Evolutionary conservation across 2,888 invertebrate species (phyloP).

Genomic region (Deilephila elpenor): DNA sequence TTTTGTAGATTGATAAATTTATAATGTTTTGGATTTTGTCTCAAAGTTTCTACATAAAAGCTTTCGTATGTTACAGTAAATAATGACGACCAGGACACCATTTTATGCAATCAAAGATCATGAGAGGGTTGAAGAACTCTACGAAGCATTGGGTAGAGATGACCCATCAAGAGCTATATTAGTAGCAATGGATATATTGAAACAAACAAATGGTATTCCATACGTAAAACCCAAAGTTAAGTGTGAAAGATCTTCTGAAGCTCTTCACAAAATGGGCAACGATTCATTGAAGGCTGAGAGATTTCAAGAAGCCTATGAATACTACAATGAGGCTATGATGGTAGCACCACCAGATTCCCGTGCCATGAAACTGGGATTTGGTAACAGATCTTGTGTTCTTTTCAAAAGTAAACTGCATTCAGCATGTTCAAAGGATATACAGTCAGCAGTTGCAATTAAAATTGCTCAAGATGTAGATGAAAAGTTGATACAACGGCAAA

Average conservation of each 20-base stretch:
- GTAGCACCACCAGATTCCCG: constrained; percentile 1
- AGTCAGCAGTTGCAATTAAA: neutral
- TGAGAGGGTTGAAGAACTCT: neutral
- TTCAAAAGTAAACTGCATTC: neutral
- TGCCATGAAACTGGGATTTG: constrained; percentile 5
- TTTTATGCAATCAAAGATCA: neutral
- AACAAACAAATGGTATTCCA: neutral
- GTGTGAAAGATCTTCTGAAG: neutral
- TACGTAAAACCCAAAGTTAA: neutral
- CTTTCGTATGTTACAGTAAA: neutral
- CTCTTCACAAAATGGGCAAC: neutral
- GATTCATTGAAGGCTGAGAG: neutral
- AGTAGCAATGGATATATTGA: neutral
- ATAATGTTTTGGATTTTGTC: no score
- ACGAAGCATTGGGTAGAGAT: neutral
- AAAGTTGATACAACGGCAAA: neutral
- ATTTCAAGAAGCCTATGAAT: constrained; percentile 9
- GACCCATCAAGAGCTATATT: neutral
- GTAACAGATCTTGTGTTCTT: constrained; percentile 1
- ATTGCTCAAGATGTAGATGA: constrained; percentile 4
- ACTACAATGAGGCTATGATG: constrained; percentile 7
- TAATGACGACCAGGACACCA: neutral
- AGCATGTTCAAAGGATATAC: neutral
- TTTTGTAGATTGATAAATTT: no score
- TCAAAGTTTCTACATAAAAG: no score